Evolutionary conservation across 2,888 invertebrate genomes (phyloP), one percentile per base, ranked within the genome.

Genomic region (Drosophila setosimentum): DNA sequence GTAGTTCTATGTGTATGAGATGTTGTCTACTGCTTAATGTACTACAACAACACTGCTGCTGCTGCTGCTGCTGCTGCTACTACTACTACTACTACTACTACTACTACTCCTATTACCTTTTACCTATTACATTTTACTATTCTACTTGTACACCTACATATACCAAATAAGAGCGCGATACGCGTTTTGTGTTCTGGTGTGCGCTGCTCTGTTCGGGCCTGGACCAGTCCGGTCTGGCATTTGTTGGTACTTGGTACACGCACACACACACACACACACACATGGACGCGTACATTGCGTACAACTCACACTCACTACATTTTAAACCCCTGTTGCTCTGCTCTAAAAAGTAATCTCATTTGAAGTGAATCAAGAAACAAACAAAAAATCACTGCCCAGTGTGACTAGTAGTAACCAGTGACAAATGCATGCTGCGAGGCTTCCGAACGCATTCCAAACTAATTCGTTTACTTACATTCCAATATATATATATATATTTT

Each of bases 391-490:
- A 40, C 68, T 78, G 61, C 66, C 61, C 51, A 80, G 62, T 76
- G 70, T 68, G 65, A 61, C 49, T 58, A 72, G 59, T 48, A 35
- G 62, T 55, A 48, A 54, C 63, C 63, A 68, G 53, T 60, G 30
- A 63, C 24, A 64, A 66, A 67, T 71, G 89, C 84, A 89, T 89
- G 76, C 33, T 80, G 68, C 66, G 67, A 68, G 71, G 75, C 82
- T 87, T 74, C 37, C 51, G 13, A 73, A 62, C 50, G 53, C 73
- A 77, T 80, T 73, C 60, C 55, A 24, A 66, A 72, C 64, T 64
- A 54, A 66, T 51, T 21, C 42, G n/a, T 50, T 58, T 40, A 29
- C 32, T 32, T 58, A 24, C 16, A 37, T 58, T 33, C n/a, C 0
- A 10, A 7, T 2, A 35, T 53, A 24, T 24, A 8, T 33, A 54